phyloP scores from a whole-genome alignment of 2,113 vertebrate genomes.

The Petromus typicus region DNA sequence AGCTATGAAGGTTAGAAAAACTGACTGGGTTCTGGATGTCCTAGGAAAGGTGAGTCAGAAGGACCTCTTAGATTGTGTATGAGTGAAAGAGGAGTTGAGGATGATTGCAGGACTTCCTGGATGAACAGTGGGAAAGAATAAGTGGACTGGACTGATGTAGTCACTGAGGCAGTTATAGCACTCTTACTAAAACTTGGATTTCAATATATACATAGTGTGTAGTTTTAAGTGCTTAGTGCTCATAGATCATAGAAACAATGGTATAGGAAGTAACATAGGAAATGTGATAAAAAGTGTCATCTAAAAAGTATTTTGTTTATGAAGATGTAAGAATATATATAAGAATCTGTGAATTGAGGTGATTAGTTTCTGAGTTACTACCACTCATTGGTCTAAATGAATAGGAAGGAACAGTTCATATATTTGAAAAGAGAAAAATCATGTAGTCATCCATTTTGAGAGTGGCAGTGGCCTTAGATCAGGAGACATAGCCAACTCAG shows the following conservation, averaged over 20 bases:
- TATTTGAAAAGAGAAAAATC: conserved; percentile 6
- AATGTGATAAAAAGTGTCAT: not conserved
- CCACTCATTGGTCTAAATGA: not conserved
- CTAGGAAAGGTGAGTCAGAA: not conserved
- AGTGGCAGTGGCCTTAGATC: not conserved
- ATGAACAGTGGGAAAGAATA: conserved; percentile 1
- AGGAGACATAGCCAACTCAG: not conserved
- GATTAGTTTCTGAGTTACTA: conserved; percentile 6
- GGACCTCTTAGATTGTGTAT: not conserved
- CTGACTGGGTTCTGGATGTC: not conserved
- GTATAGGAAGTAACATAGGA: not conserved
- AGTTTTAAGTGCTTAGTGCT: not conserved
- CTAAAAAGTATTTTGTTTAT: not conserved
- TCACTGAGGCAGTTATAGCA: not conserved
- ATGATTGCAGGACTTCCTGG: not conserved
- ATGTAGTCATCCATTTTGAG: not conserved
- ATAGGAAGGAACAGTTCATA: not conserved
- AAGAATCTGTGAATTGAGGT: not conserved
- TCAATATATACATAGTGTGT: not conserved
- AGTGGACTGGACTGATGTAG: not conserved
- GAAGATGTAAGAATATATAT: not conserved
- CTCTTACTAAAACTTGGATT: not conserved
- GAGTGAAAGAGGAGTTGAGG: not conserved
- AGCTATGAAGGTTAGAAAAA: not conserved
- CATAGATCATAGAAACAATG: not conserved